These are phyloP conservation scores for Strigamia maritima DNA, from an alignment of 2,888 invertebrate species.

Conservation along the genomic window DNA sequence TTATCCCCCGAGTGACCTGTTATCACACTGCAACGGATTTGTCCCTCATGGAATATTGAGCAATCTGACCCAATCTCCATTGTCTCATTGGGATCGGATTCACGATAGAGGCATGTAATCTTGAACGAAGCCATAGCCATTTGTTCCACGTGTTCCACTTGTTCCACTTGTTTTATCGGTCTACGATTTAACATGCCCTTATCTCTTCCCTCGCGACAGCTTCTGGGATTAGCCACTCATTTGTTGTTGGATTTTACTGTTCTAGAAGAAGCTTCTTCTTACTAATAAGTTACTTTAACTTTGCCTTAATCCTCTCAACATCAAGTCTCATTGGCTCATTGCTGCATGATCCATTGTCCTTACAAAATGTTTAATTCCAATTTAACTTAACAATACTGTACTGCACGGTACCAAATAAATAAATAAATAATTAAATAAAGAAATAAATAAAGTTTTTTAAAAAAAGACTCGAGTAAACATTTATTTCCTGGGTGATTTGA, in stretches of 20 bases:
- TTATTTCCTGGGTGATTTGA: too few relatives aligned
- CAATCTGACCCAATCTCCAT: conserved; percentile 18
- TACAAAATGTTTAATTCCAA: not conserved
- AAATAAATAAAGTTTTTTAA: too few relatives aligned
- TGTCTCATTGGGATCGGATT: not conserved
- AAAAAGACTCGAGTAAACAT: too few relatives aligned
- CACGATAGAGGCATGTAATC: conserved; percentile 6
- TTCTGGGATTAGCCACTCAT: conserved; percentile 15
- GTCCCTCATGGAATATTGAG: conserved; percentile 27
- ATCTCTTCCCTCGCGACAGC: not conserved
- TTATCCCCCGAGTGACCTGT: conserved; percentile 5
- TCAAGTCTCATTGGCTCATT: too few relatives aligned
- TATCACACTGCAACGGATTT: conserved; percentile 27
- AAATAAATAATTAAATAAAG: too few relatives aligned
- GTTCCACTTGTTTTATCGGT: conserved; percentile 5
- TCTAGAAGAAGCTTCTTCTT: too few relatives aligned
- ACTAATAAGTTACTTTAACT: too few relatives aligned
- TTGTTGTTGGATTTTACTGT: conserved; percentile 13
- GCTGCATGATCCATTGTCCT: not conserved
- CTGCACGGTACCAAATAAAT: too few relatives aligned
- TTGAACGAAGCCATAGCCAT: not conserved
- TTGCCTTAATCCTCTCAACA: conserved; percentile 7
- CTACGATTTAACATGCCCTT: conserved; percentile 1
- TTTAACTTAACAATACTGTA: too few relatives aligned
- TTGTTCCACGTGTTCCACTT: not conserved